These are phyloP conservation scores for Urocitellus parryii DNA, from an alignment of 2,113 vertebrate genomes.

Conservation along the genomic window DNA sequence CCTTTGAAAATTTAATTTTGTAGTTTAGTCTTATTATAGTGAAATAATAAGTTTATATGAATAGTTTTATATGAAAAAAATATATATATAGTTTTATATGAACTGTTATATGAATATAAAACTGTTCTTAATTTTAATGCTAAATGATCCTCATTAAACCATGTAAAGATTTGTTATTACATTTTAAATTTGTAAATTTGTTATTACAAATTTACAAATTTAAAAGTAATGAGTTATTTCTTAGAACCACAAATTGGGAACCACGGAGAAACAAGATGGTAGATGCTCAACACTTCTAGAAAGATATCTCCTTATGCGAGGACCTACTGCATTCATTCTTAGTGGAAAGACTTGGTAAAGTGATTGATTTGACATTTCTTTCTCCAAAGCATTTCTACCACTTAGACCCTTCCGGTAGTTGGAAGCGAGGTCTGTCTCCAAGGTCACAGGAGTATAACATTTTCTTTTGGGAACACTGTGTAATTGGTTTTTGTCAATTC, in stretches of 20 bases:
- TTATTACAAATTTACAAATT: neutral
- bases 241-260: neutral
- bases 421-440: neutral
- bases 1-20: conserved; percentile 1
- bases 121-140: neutral
- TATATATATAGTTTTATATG: no score
- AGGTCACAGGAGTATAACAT: neutral
- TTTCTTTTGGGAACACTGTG: conserved; percentile 3
- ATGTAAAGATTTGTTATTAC: neutral
- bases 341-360: neutral
- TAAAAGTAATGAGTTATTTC: neutral
- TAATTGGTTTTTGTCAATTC: conserved; percentile 25
- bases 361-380: neutral
- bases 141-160: neutral
- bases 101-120: neutral
- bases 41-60: no score
- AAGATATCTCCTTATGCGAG: neutral
- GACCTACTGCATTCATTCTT: neutral
- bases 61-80: no score
- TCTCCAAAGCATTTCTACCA: neutral
- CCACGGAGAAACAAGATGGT: neutral
- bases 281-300: neutral
- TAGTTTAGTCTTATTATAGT: conserved; percentile 1
- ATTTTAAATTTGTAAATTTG: no score
- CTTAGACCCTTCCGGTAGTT: neutral